Base-by-base conservation (phyloP, 2,113 vertebrate species). In the Manacus vitellinus region DNA sequence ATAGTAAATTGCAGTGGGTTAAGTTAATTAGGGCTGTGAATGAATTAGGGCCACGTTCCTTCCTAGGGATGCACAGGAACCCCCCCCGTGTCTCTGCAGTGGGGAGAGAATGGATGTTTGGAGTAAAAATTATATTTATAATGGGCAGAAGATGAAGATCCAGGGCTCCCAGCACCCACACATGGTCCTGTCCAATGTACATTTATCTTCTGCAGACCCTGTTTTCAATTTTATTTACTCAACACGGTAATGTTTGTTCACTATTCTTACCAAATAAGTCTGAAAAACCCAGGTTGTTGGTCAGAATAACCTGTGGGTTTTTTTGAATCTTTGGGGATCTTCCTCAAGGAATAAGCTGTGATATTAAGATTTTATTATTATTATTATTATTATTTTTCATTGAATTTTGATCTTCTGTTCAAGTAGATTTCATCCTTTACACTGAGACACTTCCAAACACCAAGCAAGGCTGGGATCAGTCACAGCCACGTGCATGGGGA, bases 181-280 rank as follows among this genome's bases (percentile, higher is more conserved):
- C 35, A 18, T 0, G 0, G 54, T 22, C 24, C 43, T 65, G 19
- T 27, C 51, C 23, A 1, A 17, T 27, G 37, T 6, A 0, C 18
- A 10, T 93, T 88, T 75, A 7, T 65, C 30, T 77, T 51, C 55
- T 62, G 51, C 44, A 46, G 33, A 51, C 14, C 21, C 56, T 22
- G 14, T 11, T 63, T 68, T 25, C 18, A 27, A 31, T 75, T 39
- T 61, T 44, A 39, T 51, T 33, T 8, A 10, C 76, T 76, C 2
- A 0, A 6, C 21, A 14, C 8, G 2, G 21, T 35, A 12, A 31
- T 12, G 8, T 33, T 67, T 35, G 28, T 68, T 88, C 56, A 22
- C 88, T 93, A 7, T 41, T 51, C 51, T 59, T 41, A 56, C 10
- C 31, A 39, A 93, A 83, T 23, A 7, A 14, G 21, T n/a, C 2